phyloP scores from a whole-genome alignment of 2,113 vertebrate species.

The Falco punctatus region DNA sequence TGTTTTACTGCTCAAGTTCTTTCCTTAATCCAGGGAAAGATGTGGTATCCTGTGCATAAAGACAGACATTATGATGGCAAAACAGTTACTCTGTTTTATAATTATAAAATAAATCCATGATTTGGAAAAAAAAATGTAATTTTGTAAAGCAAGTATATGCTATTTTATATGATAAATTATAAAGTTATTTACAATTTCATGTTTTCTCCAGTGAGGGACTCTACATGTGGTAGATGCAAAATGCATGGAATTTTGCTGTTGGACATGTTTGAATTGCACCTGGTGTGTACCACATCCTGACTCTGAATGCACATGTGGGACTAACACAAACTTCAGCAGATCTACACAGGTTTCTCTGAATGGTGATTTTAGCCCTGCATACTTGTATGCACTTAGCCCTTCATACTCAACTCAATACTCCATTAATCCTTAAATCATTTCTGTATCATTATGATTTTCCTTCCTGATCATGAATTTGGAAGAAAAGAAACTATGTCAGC shows the following conservation, averaged over 20 bases:
- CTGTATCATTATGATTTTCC: neutral
- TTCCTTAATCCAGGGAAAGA: neutral
- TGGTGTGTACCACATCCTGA: neutral
- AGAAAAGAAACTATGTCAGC: neutral
- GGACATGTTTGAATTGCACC: neutral
- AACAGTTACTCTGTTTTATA: neutral
- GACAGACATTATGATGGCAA: neutral
- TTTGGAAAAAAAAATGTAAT: neutral
- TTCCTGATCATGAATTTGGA: neutral
- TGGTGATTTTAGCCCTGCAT: neutral
- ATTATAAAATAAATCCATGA: neutral
- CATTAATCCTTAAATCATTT: neutral
- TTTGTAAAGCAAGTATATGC: neutral
- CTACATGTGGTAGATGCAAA: neutral
- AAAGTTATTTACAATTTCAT: neutral
- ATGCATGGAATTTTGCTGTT: neutral
- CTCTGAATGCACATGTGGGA: neutral
- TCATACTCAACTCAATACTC: neutral
- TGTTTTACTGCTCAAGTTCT: neutral
- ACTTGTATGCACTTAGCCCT: neutral
- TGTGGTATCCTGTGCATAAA: neutral
- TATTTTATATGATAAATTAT: neutral
- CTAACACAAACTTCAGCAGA: neutral
- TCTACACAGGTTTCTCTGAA: neutral
- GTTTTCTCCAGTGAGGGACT: neutral